phyloP scores from a whole-genome alignment of 2,888 invertebrate genomes.

The Romanomermis culicivorax region DNA sequence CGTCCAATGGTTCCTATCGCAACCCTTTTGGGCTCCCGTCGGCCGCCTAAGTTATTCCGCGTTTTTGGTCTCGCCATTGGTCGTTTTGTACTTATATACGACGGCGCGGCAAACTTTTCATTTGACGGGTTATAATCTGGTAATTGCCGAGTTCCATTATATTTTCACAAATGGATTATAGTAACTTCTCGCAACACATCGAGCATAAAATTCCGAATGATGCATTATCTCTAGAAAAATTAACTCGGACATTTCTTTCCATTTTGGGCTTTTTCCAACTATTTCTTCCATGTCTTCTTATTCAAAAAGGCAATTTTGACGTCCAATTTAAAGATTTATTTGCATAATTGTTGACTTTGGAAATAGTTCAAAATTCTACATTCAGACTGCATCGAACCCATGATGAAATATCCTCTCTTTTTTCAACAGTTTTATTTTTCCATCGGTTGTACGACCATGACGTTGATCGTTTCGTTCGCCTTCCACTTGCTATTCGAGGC shows the following conservation, averaged over 20 bases:
- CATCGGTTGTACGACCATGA: background rate
- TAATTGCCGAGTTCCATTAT: too few species aligned
- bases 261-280: background rate
- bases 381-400: too few species aligned
- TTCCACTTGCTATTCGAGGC: background rate
- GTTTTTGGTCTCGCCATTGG: background rate
- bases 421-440: background rate
- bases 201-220: too few species aligned
- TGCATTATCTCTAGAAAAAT: background rate
- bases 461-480: background rate
- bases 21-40: background rate
- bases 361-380: too few species aligned
- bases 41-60: conserved; percentile 1
- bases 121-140: background rate
- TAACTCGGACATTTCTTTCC: background rate
- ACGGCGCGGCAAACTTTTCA: background rate
- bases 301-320: background rate
- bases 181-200: too few species aligned
- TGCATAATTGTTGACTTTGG: too few species aligned
- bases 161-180: too few species aligned
- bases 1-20: background rate
- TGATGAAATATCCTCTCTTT: background rate
- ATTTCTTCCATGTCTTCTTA: background rate
- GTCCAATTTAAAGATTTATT: background rate
- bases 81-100: background rate